Percentiles rank a stretch among this genome's conserved stretches.
These are phyloP conservation scores for Trichogramma evanescens DNA, from an alignment of 2,888 invertebrate genomes.

Conservation along the genomic window DNA sequence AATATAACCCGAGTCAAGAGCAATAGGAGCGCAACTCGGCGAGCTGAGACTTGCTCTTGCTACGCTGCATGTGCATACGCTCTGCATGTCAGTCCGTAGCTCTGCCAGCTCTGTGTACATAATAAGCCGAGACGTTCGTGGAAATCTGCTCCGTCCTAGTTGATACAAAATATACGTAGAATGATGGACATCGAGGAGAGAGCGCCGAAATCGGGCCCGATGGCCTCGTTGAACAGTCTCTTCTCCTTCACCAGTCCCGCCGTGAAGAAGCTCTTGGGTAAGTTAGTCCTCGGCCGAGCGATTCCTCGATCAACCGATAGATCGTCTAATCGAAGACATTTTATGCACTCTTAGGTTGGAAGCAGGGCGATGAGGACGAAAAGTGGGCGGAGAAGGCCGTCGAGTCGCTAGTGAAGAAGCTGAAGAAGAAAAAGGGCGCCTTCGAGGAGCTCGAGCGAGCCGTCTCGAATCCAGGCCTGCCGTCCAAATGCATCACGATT, in stretches of 20 bases:
- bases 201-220: constrained; percentile 25
- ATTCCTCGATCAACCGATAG: too few relatives aligned
- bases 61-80: too few relatives aligned
- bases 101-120: too few relatives aligned
- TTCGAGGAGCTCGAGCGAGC: constrained; percentile 68
- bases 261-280: constrained; percentile 51
- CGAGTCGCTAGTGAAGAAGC: constrained; percentile 87
- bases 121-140: too few relatives aligned
- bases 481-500: constrained; percentile 58
- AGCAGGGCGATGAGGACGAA: constrained; percentile 58
- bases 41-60: too few relatives aligned
- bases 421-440: constrained; percentile 92
- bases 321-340: too few relatives aligned
- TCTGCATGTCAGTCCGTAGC: too few relatives aligned
- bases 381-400: constrained; percentile 99
- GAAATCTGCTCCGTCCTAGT: too few relatives aligned
- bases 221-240: constrained; percentile 51
- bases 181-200: constrained; percentile 19
- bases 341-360: constrained; percentile 48
- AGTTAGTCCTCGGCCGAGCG: neutral
- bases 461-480: constrained; percentile 52
- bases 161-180: neutral
- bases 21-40: too few relatives aligned
- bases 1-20: too few relatives aligned
- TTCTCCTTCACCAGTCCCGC: constrained; percentile 54